phyloP scores from a whole-genome alignment of 1,140 invertebrate genomes.

The Daktulosphaira vitifoliae region DNA sequence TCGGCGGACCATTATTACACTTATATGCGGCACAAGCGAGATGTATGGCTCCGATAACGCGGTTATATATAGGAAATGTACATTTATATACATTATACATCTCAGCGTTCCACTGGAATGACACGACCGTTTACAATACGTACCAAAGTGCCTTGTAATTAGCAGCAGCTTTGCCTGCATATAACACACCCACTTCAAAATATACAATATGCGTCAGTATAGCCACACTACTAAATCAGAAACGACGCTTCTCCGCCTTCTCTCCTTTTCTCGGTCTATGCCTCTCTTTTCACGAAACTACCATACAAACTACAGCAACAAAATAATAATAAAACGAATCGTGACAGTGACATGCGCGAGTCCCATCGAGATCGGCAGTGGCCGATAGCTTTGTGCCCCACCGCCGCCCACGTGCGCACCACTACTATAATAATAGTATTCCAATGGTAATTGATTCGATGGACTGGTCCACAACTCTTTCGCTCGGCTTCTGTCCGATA shows the following conservation, averaged over 20 bases:
- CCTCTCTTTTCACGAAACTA: no score
- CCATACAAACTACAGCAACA: no score
- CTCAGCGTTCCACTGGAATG: constrained; percentile 23
- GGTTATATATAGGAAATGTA: not conserved
- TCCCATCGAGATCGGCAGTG: constrained; percentile 13
- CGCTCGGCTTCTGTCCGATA: no score
- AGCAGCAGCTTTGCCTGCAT: constrained; percentile 17
- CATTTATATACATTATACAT: not conserved
- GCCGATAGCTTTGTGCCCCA: constrained; percentile 24
- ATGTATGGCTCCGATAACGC: constrained; percentile 17
- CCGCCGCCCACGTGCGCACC: not conserved
- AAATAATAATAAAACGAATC: constrained; percentile 7
- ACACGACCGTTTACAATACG: constrained; percentile 25
- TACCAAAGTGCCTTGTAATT: constrained; percentile 25
- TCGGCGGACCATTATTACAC: constrained; percentile 11
- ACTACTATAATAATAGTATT: not conserved
- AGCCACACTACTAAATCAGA: no score
- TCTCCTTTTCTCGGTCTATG: no score
- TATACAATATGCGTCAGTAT: no score
- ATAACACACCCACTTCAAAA: constrained; percentile 21
- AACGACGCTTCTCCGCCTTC: no score
- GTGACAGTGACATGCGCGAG: constrained; percentile 29
- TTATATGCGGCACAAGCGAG: not conserved
- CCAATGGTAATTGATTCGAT: constrained; percentile 28
- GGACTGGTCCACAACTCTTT: not conserved